Evolutionary conservation across 2,797 vertebrate genomes (phyloP), one percentile per base, ranked within the genome.

Genomic region (Ptychobarbus kaznakovi): DNA sequence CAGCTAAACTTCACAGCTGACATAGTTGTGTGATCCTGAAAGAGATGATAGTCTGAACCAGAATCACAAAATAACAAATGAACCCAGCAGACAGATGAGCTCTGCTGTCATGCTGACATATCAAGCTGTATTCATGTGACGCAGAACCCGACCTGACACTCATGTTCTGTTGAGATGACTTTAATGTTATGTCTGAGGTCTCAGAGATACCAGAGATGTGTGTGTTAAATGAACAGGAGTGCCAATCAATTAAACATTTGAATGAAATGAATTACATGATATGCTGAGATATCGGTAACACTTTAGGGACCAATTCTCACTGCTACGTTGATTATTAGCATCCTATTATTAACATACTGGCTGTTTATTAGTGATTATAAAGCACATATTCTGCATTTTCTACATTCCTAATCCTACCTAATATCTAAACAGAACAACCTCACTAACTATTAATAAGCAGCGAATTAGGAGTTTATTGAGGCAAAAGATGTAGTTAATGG

Each of bases 11-110:
- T 25, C 13, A 32, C 6, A 51, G 28, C 18, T 65, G 38, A n/a
- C 32, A 80, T 66, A 28, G 32, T 40, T 80, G 32, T 32, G 32
- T 32, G 32, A 32, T 32, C 32, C 32, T 32, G 32, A 32, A 32
- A 32, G 32, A 32, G 32, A 32, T 32, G 8, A 12, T 40, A 56
- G 5, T 61, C 77, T 46, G 9, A 69, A 81, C 65, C 46, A 69
- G 44, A 80, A 61, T 51, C n/a, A 81, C 78, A 68, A 66, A 69
- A 66, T 69, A 66, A 51, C 61, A 42, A 69, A 40, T 56, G 44
- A 81, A 51, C 13, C 38, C 49, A 70, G 35, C 25, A 77, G 63
- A 58, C 40, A 49, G 44, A 82, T 80, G 25, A n/a, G 46, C 32
- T 76, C 6, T 40, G 40, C 40, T 40, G 40, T 40, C 40, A 40